A percentile compares a stretch with the other conserved stretches of the same genome.
Conservation (phyloP, 2,113 vertebrate genomes). For the Bubo scandiacus region DNA sequence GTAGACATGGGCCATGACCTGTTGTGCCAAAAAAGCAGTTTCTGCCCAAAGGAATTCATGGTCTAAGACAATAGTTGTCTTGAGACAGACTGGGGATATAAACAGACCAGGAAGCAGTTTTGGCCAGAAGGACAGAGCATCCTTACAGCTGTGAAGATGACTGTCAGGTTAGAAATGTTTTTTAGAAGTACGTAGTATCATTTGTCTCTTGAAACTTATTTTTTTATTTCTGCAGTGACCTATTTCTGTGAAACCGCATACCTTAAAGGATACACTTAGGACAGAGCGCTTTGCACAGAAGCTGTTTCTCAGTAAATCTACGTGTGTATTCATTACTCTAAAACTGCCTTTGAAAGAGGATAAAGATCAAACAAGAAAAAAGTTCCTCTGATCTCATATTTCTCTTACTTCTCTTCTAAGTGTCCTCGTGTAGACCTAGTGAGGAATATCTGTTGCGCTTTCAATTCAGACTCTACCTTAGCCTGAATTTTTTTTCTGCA, state of each 20-base stretch:
- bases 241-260: neutral
- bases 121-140: neutral
- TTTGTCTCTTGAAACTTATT: neutral
- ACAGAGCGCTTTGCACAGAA: neutral
- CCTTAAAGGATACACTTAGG: neutral
- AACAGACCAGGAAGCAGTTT: neutral
- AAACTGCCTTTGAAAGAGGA: neutral
- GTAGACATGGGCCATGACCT: neutral
- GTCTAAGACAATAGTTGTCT: neutral
- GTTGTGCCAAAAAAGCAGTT: neutral
- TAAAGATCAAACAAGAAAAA: neutral
- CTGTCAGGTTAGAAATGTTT: neutral
- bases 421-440: neutral
- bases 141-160: neutral
- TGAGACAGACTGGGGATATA: neutral
- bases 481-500: neutral
- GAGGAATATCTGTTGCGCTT: neutral
- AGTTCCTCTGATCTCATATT: neutral
- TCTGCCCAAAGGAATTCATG: neutral
- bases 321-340: neutral
- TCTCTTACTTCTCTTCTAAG: neutral
- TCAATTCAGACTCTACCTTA: neutral
- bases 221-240: neutral
- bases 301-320: neutral
- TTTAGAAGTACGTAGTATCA: neutral